Evolutionary conservation across 1,140 invertebrate species (phyloP).

Genomic region (Palaemon carinicauda): DNA sequence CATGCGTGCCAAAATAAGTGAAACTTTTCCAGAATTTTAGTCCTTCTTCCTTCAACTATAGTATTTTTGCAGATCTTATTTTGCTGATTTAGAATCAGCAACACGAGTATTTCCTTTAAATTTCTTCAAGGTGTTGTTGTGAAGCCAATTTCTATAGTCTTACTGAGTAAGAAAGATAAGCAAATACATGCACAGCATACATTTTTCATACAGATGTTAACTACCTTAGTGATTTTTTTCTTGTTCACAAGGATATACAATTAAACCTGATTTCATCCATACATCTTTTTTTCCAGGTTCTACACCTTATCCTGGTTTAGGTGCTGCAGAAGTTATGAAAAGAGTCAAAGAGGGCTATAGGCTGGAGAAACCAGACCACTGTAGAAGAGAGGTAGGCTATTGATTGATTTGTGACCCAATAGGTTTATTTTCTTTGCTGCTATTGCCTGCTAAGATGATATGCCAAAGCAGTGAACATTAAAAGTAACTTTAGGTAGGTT

Average conservation of each 20-base stretch:
- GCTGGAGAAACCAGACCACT: conserved; percentile 88
- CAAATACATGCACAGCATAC: not conserved
- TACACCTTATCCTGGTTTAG: conserved; percentile 87
- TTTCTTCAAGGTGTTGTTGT: no score
- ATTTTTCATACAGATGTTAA: no score
- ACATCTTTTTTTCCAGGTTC: conserved; percentile 70
- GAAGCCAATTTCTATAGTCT: no score
- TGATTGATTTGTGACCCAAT: not conserved
- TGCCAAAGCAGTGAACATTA: not conserved
- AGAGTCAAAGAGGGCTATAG: conserved; percentile 84
- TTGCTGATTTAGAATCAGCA: no score
- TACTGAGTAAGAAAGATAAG: not conserved
- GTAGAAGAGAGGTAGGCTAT: conserved; percentile 73
- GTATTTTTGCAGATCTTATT: no score
- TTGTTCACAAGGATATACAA: no score
- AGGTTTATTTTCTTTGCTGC: not conserved
- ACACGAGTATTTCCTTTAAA: no score
- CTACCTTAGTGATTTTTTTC: no score
- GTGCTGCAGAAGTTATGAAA: conserved; percentile 83
- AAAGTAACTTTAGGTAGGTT: no score
- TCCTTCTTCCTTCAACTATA: no score
- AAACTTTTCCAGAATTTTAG: no score
- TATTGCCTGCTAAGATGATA: not conserved
- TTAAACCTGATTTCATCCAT: not conserved
- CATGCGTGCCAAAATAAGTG: no score